These are phyloP conservation scores for Lasioglossum vierecki DNA, from an alignment of 2,888 invertebrate genomes.

Conservation along the genomic window DNA sequence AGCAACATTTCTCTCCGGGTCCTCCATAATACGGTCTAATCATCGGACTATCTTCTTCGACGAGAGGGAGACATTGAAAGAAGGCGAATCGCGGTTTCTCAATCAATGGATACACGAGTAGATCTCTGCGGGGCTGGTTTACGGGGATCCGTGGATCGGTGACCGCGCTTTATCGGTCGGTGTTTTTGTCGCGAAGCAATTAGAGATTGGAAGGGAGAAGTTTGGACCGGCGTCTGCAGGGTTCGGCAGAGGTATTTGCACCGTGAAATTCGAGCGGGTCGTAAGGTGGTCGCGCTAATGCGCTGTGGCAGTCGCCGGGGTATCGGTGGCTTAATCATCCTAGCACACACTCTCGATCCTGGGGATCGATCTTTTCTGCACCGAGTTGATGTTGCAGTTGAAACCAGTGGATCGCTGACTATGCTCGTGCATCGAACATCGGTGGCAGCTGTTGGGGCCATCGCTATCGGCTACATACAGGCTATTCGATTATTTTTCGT, in stretches of 20 bases:
- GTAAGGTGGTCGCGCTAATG: not conserved
- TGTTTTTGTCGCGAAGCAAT: not conserved
- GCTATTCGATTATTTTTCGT: conserved; percentile 31
- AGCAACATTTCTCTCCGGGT: not conserved
- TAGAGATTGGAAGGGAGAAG: conserved; percentile 1
- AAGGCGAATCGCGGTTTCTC: not conserved
- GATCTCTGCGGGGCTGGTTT: not conserved
- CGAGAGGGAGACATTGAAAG: not conserved
- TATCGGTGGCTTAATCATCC: not conserved
- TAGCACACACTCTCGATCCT: not conserved
- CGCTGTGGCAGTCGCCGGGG: not conserved
- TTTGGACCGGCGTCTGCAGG: not conserved
- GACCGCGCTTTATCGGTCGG: not conserved
- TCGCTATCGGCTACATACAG: conserved; percentile 19
- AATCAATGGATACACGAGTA: not conserved
- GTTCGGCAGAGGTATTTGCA: not conserved
- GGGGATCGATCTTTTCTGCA: conserved; percentile 29
- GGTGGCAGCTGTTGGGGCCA: not conserved
- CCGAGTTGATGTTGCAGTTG: conserved; percentile 6
- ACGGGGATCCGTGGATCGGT: not conserved
- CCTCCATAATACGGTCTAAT: not conserved
- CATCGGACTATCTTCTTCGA: conserved; percentile 1
- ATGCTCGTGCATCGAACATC: conserved; percentile 21
- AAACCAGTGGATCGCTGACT: conserved; percentile 19
- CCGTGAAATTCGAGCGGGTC: not conserved